Base-by-base conservation (phyloP, 2,113 vertebrate species). In the Phylloscopus trochilus region DNA sequence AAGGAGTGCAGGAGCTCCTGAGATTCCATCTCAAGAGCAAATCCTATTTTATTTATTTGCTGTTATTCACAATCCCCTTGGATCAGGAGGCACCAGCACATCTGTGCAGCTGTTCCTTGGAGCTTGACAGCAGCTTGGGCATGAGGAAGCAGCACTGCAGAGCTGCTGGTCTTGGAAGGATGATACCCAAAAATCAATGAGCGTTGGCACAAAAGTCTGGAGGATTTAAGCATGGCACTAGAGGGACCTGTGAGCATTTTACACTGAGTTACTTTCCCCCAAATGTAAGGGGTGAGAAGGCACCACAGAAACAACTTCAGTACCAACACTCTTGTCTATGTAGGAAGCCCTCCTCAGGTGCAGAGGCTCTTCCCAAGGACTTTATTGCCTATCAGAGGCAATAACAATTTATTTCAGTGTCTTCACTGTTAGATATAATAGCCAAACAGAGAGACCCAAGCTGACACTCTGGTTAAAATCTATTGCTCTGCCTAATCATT, bases 401-500 rank as follows among this genome's bases (percentile, higher is more conserved):
- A 72, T 90, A 95, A 92, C n/a, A 63, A 90, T 87, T 95, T 90
- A 87, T 96, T 94, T 91, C 89, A 51, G 26, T 91, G 73, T 87
- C 78, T 90, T 95, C 84, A 58, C 23, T 68, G 39, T 84, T 91
- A 76, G 75, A 18, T 62, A 22, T 94, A 92, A 96, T 88, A 82
- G 89, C 68, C 87, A 96, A 95, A 94, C 69, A 94, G 93, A 90
- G 80, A 88, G 53, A 87, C 84, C 55, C 90, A 84, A 77, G 62
- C 47, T 93, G 93, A 93, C 94, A 93, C 43, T 92, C 83, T 77
- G 30, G 31, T 83, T 95, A 67, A 94, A 85, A 95, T 90, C 31
- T 92, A 92, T 92, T 93, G 52, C 75, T 91, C 77, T 93, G 44
- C 67, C 72, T 96, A 63, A 64, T 92, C 60, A 66, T 64, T 76